Evolutionary conservation across 2,888 invertebrate species (phyloP).

Genomic region (Clusia tigrina): DNA sequence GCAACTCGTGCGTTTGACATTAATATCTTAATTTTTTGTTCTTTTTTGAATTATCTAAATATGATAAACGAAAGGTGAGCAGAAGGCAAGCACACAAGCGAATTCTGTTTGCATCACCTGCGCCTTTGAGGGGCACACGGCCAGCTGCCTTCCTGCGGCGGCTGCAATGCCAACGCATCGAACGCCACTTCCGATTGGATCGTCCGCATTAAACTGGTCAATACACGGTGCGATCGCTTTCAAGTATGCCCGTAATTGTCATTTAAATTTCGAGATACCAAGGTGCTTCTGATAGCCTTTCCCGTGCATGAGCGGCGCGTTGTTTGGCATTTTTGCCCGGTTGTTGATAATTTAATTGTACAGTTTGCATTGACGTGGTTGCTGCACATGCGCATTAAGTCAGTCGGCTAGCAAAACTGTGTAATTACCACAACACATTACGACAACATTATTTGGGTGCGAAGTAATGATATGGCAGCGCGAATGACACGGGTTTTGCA

Average conservation of each 20-base stretch:
- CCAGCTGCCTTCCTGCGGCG: not conserved
- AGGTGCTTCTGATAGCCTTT: constrained; percentile 1
- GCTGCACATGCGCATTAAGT: constrained; percentile 57
- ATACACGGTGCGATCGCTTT: too few species aligned
- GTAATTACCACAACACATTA: constrained; percentile 57
- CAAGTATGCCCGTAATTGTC: constrained; percentile 8
- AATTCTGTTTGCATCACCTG: not conserved
- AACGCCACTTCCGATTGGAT: not conserved
- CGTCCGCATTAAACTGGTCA: not conserved
- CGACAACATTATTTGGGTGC: constrained; percentile 46
- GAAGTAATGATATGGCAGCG: not conserved
- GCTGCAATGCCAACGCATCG: not conserved
- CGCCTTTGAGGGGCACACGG: not conserved
- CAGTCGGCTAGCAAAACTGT: constrained; percentile 54
- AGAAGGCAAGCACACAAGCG: not conserved
- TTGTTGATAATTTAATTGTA: not conserved
- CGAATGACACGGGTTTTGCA: not conserved
- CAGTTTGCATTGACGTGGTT: constrained; percentile 44
- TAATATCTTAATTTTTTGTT: not conserved
- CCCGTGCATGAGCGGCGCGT: not conserved
- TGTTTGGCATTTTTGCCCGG: not conserved
- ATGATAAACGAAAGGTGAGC: not conserved
- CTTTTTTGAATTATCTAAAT: not conserved
- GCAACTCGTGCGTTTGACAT: not conserved
- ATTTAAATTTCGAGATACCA: constrained; percentile 4